Base-by-base conservation (phyloP, 2,113 vertebrate genomes). In the Cebidichthys violaceus region DNA sequence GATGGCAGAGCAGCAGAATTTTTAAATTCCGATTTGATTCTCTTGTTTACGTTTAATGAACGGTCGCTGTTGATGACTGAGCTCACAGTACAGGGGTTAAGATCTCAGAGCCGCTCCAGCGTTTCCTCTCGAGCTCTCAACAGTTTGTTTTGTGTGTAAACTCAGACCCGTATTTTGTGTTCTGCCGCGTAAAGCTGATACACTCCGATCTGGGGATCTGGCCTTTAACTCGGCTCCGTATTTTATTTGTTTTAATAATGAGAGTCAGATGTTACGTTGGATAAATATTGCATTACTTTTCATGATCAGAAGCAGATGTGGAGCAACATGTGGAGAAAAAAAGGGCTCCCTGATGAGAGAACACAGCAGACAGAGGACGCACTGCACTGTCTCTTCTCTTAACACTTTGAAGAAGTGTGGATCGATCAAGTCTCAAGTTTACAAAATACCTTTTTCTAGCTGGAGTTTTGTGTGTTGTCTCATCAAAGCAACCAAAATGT, bases 281-380 rank as follows among this genome's bases (percentile, higher is more conserved):
- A 57, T 70, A 55, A 81, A 81, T 79, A 71, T 66, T 88, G 27
- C 66, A 6, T 79, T 78, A 33, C 39, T 69, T 79, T 81, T 86
- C 59, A 20, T 22, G 52, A 85, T 82, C 77, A 83, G 61, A 70
- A 89, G 68, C 88, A 90, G 91, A 88, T 92, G 91, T 86, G 76
- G 43, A 39, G 45, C 70, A 27, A 24, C 54, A 50, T 1, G 4
- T 59, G 50, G 22, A 39, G 50, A 22, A 39, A 45, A 33, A 64
- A 37, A 52, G 1, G 73, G 54, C 47, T 73, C 47, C 75, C 74
- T 29, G 69, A 33, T 65, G 74, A 45, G 45, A 64, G 47, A 52
- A 8, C 59, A 62, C 45, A 74, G 75, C 73, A 73, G 68, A 75
- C 52, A 55, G 81, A 62, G 37, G 67, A 62, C 72, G 80, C 1